Evolutionary conservation across 2,888 invertebrate genomes (phyloP).

Genomic region (Xestobium rufovillosum): DNA sequence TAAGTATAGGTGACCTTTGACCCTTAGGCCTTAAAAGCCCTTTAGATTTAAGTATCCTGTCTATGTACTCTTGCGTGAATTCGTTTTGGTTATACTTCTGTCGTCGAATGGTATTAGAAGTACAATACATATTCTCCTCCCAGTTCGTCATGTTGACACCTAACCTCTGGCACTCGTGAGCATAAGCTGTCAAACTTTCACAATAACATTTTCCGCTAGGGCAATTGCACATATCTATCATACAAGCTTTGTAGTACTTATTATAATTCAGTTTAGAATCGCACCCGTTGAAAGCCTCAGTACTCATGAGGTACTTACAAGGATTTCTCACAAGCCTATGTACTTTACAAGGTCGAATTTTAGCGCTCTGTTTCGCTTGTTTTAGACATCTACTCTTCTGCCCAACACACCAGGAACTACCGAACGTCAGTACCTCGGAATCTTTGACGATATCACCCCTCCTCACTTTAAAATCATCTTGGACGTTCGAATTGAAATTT

Average conservation of each 20-base stretch:
- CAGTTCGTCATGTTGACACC: conserved; percentile 67
- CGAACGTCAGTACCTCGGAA: conserved; percentile 60
- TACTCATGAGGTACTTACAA: conserved; percentile 29
- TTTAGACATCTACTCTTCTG: conserved; percentile 63
- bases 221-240: conserved; percentile 84
- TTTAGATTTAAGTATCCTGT: too few relatives aligned
- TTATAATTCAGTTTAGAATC: conserved; percentile 69
- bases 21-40: too few relatives aligned
- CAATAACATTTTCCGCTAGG: conserved; percentile 76
- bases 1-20: too few relatives aligned
- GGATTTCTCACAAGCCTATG: conserved; percentile 15
- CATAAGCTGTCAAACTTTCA: conserved; percentile 83
- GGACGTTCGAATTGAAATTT: conserved; percentile 80
- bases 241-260: conserved; percentile 80
- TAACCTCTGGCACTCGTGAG: conserved; percentile 73
- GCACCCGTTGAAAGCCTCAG: conserved; percentile 65
- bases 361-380: conserved; percentile 43
- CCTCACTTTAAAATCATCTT: conserved; percentile 72
- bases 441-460: conserved; percentile 62
- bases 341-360: conserved; percentile 42
- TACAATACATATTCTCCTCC: conserved; percentile 47
- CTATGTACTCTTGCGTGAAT: too few relatives aligned
- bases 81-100: too few relatives aligned
- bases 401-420: conserved; percentile 86
- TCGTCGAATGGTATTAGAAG: too few relatives aligned